phyloP scores from a whole-genome alignment of 2,888 invertebrate genomes.

The Leucoptera coffeella region DNA sequence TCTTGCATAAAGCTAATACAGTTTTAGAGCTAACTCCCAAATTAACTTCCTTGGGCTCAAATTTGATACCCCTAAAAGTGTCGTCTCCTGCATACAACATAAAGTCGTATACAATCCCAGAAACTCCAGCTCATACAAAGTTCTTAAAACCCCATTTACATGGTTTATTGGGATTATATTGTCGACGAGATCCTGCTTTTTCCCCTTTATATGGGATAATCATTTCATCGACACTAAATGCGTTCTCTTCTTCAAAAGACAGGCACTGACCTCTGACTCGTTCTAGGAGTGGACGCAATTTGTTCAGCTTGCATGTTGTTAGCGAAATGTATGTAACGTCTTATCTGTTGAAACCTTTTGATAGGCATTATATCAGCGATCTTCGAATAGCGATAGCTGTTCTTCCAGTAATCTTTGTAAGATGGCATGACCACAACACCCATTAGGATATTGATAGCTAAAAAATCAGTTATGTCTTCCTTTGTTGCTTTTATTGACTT shows the following conservation, averaged over 20 bases:
- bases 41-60: constrained; percentile 8
- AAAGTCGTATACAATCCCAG: constrained; percentile 13
- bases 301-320: constrained; percentile 6
- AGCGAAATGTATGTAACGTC: constrained; percentile 6
- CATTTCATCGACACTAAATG: constrained; percentile 1
- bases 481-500: constrained; percentile 6
- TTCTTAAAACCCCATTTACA: constrained; percentile 1
- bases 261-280: constrained; percentile 9
- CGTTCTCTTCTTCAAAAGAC: constrained; percentile 8
- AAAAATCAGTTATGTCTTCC: constrained; percentile 7
- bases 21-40: constrained; percentile 9
- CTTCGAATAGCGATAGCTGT: constrained; percentile 5
- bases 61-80: constrained; percentile 8
- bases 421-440: constrained; percentile 7
- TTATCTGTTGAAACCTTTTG: constrained; percentile 7
- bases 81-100: constrained; percentile 9
- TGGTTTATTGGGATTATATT: constrained; percentile 1
- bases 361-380: constrained; percentile 7
- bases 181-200: not conserved
- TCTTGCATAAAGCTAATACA: constrained; percentile 10
- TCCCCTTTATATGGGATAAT: constrained; percentile 1
- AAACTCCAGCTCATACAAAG: constrained; percentile 12
- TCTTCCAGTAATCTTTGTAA: constrained; percentile 7
- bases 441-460: constrained; percentile 7
- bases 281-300: constrained; percentile 7